Base-by-base conservation (phyloP, 1,140 invertebrate species). In the Lordiphosa clarofinis region DNA sequence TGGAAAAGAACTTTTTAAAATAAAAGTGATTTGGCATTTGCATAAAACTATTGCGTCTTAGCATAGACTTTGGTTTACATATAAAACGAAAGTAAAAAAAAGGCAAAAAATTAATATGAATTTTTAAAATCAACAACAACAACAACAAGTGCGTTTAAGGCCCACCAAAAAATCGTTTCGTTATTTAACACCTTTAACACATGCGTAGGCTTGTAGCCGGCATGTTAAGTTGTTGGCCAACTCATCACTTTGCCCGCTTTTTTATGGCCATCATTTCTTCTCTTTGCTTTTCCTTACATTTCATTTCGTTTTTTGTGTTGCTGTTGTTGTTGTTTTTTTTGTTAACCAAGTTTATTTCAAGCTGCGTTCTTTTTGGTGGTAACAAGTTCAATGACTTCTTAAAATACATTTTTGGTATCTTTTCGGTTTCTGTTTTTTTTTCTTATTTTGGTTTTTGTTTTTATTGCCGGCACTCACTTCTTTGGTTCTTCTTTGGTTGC, bases 351-450 rank as follows among this genome's bases (percentile, higher is more conserved):
- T 81, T 82, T 72, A 67, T 64, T 72, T 68, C 53, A 82, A 81
- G 76, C 78, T 82, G 61, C 46, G 36, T 47, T 40, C 36, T 47
- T 33, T 70, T 71, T 67, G 67, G 72, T 56, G 63, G 28, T 31
- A 70, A 52, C 69, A 82, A 75, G 78, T 82, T 82, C 78, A 82
- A 60, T 73, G 78, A 82, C 78, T 82, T 82, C 78, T 82, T 82
- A 59, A 64, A 71, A 60, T 39, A 63, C 56, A 66, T 59, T 61
- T 70, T 73, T 59, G 44, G 56, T 52, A 42, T 68, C 54, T 62
- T 24, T 75, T 82, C 43, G 49, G 44, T 56, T 62, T 63, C 67
- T 58, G 58, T 66, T 66, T 69, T 6, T 24, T 24, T 43, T 42
- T 42, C 24, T n/a, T n/a, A n/a, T 62, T 63, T 59, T 46, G 50